phyloP scores from a whole-genome alignment of 2,113 vertebrate species.

The Bufo gargarizans region DNA sequence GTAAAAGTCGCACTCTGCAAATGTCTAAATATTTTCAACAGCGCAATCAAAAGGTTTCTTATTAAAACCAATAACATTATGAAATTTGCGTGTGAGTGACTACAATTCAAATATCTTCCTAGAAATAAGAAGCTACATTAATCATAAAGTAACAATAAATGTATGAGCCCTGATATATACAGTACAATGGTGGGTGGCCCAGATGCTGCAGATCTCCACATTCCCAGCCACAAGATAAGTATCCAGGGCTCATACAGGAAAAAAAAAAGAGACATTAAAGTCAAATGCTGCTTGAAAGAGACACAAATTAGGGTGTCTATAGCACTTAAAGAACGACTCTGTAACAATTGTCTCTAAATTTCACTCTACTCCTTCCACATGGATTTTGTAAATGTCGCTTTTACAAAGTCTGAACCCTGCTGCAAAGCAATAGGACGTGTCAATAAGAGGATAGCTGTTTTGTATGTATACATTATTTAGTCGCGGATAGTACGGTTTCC shows the following conservation, averaged over 20 bases:
- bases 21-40: conserved; percentile 43
- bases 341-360: neutral
- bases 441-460: neutral
- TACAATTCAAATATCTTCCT: neutral
- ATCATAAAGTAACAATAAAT: conserved; percentile 25
- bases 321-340: neutral
- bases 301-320: neutral
- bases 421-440: neutral
- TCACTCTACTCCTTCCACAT: neutral
- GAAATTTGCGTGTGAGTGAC: neutral
- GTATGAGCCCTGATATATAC: conserved; percentile 5
- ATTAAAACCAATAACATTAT: neutral
- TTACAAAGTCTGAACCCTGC: neutral
- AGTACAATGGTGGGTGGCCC: conserved; percentile 33
- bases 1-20: conserved; percentile 29
- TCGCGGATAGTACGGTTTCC: neutral
- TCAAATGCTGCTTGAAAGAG: neutral
- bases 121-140: neutral
- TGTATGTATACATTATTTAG: too few species aligned
- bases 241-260: neutral
- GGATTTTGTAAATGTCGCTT: neutral
- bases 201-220: neutral
- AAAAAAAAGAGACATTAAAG: neutral
- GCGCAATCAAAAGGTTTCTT: neutral
- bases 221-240: neutral